These are phyloP conservation scores for Uria aalge DNA, from an alignment of 2,113 vertebrate genomes.

Conservation along the genomic window DNA sequence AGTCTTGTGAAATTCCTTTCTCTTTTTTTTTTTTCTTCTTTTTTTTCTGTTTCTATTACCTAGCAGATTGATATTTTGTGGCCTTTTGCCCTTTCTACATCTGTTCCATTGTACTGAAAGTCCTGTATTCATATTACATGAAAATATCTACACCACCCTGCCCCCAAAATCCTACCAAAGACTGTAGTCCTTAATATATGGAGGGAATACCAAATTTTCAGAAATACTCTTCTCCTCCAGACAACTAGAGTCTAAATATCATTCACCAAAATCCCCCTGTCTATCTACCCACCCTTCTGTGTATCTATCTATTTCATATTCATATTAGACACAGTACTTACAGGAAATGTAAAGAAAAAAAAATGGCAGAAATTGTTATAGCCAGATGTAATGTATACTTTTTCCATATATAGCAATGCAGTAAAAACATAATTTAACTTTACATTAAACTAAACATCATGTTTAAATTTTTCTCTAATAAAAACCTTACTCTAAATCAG, in stretches of 20 bases:
- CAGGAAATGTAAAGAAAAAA: constrained; percentile 3
- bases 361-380: constrained; percentile 7
- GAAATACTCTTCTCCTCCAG: not conserved
- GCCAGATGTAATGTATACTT: constrained; percentile 12
- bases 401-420: constrained; percentile 36
- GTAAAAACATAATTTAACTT: constrained; percentile 35
- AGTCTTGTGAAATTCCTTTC: not conserved
- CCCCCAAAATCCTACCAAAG: not conserved
- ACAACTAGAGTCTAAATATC: not conserved
- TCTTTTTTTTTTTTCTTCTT: not conserved
- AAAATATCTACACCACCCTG: not conserved
- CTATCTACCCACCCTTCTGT: not conserved
- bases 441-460: constrained; percentile 34
- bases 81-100: not conserved
- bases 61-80: not conserved
- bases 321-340: not conserved
- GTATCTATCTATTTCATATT: not conserved
- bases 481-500: constrained; percentile 47
- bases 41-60: not conserved
- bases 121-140: not conserved
- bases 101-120: not conserved
- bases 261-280: not conserved
- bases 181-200: not conserved
- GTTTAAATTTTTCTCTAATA: constrained; percentile 58
- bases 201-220: not conserved